Evolutionary conservation across 2,888 invertebrate species (phyloP).

Genomic region (Cheilosia scutellata): DNA sequence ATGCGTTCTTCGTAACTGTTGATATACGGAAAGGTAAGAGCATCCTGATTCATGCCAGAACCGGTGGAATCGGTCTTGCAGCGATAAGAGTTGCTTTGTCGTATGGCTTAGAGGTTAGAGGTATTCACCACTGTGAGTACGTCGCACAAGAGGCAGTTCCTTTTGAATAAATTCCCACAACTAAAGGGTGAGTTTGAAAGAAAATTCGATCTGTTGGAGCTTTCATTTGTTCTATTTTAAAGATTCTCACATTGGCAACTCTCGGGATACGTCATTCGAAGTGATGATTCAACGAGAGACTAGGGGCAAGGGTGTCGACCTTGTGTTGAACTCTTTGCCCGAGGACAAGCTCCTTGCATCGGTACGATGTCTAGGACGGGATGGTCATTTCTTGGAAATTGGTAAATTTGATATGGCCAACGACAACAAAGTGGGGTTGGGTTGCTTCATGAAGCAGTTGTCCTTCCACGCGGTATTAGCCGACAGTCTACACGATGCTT

Average conservation of each 20-base stretch:
- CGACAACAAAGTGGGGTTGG: slow-evolving; percentile 88
- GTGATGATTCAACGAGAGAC: slow-evolving; percentile 92
- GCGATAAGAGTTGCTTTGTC: slow-evolving; percentile 90
- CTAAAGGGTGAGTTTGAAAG: slow-evolving; percentile 84
- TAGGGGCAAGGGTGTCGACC: slow-evolving; percentile 94
- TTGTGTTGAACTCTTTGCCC: slow-evolving; percentile 95
- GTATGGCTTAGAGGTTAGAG: slow-evolving; percentile 87
- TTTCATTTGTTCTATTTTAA: slow-evolving; percentile 2
- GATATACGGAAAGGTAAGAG: slow-evolving; percentile 82
- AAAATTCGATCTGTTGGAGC: no score
- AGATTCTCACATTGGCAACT: slow-evolving; percentile 91
- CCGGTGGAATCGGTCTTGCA: slow-evolving; percentile 91
- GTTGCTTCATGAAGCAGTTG: slow-evolving; percentile 88
- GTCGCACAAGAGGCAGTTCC: slow-evolving; percentile 87
- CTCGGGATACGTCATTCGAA: slow-evolving; percentile 94
- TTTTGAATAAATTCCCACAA: slow-evolving; percentile 85
- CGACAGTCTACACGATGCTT: slow-evolving; percentile 87
- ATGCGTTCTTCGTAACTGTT: slow-evolving; percentile 83
- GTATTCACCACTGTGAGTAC: slow-evolving; percentile 90
- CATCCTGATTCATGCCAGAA: slow-evolving; percentile 86
- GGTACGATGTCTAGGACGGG: slow-evolving; percentile 86
- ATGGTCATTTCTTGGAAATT: slow-evolving; percentile 92
- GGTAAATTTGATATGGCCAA: slow-evolving; percentile 92
- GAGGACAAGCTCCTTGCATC: slow-evolving; percentile 94
- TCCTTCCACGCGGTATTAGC: slow-evolving; percentile 92